These are phyloP conservation scores for Melanotus villosus DNA, from an alignment of 2,888 invertebrate species.

Conservation along the genomic window DNA sequence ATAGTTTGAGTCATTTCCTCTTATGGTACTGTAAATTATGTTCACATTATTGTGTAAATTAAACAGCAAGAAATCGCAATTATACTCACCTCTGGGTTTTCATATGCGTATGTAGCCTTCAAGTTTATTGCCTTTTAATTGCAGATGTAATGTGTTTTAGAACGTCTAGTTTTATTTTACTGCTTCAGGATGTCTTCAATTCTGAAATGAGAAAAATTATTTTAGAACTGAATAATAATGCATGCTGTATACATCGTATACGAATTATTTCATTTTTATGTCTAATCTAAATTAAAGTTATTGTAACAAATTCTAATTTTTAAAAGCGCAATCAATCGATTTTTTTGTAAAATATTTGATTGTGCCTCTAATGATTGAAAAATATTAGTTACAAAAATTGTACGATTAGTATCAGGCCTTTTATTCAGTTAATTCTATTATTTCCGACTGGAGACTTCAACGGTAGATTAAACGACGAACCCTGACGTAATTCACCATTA, in stretches of 20 bases:
- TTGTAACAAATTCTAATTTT: too few relatives aligned
- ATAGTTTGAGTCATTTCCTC: conserved; percentile 54
- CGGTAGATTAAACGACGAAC: background rate
- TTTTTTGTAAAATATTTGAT: too few relatives aligned
- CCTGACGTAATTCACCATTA: too few relatives aligned
- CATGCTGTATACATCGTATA: too few relatives aligned
- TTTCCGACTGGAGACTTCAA: background rate
- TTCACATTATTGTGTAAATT: conserved; percentile 54
- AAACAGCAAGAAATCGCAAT: conserved; percentile 51
- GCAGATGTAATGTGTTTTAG: conserved; percentile 33
- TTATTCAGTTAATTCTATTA: too few relatives aligned
- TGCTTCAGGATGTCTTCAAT: background rate
- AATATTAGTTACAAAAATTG: too few relatives aligned
- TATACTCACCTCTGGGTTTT: conserved; percentile 39
- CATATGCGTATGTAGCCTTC: conserved; percentile 47
- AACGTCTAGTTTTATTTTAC: conserved; percentile 2
- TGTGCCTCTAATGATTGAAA: too few relatives aligned
- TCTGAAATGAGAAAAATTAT: conserved; percentile 2
- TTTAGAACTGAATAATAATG: background rate
- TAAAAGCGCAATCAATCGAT: too few relatives aligned
- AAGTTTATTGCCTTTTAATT: conserved; percentile 50
- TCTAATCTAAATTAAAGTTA: too few relatives aligned
- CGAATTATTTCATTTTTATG: too few relatives aligned
- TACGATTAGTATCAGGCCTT: too few relatives aligned
- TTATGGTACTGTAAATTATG: conserved; percentile 37